phyloP scores from a whole-genome alignment of 2,797 vertebrate genomes.

The Acanthurus lineatus region DNA sequence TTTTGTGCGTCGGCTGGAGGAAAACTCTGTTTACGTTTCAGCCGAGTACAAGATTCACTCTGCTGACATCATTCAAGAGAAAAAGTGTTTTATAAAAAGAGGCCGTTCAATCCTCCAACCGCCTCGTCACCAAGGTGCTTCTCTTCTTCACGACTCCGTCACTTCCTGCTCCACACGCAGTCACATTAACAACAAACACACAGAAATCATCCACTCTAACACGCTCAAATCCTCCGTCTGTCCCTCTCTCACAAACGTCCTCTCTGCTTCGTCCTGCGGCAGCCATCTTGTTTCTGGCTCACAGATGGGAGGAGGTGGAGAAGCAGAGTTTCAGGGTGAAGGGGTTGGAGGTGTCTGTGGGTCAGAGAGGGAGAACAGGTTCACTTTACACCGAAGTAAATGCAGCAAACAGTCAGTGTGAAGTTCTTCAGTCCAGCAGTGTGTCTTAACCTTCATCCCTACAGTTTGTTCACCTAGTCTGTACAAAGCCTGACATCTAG shows the following conservation, averaged over 20 bases:
- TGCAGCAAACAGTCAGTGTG: not conserved
- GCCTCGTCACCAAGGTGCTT: not conserved
- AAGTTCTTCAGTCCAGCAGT: not conserved
- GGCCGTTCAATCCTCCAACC: not conserved
- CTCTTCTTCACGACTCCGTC: not conserved
- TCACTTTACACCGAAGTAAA: not conserved
- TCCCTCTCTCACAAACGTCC: not conserved
- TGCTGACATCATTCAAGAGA: constrained; percentile 9
- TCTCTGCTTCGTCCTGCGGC: constrained; percentile 8
- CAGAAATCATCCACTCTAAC: constrained; percentile 2
- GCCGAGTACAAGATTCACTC: not conserved
- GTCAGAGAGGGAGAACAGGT: constrained; percentile 3
- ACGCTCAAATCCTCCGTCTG: not conserved
- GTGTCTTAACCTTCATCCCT: no score
- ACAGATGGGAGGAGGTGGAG: constrained; percentile 91
- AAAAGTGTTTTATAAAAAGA: not conserved
- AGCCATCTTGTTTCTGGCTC: constrained; percentile 65
- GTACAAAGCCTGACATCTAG: constrained; percentile 21
- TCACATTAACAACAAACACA: not conserved
- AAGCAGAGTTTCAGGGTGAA: constrained; percentile 94
- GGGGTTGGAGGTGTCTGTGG: constrained; percentile 82
- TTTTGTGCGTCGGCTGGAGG: no score
- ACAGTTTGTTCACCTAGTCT: not conserved
- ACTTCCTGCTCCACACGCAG: not conserved
- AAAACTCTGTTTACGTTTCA: no score